Percentiles rank a stretch among this genome's conserved stretches.
phyloP scores from a whole-genome alignment of 1,140 invertebrate species.

The Paramacrobiotus metropolitanus region DNA sequence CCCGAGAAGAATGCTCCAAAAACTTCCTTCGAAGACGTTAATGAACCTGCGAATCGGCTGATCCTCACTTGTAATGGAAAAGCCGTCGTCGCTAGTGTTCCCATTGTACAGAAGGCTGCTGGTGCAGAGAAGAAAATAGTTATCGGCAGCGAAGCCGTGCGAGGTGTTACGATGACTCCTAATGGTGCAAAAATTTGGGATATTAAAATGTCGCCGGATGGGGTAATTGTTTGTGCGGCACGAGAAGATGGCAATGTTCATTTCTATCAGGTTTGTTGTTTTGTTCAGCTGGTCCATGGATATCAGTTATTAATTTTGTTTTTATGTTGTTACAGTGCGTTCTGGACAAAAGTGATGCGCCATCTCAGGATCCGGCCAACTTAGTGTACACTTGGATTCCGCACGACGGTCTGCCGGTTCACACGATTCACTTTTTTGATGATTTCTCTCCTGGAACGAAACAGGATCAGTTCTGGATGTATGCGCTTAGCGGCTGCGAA shows the following conservation, averaged over 20 bases:
- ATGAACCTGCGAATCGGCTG: not conserved
- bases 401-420: not conserved
- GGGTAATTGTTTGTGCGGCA: not conserved
- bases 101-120: not conserved
- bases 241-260: not conserved
- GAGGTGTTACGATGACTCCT: not conserved
- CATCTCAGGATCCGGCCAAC: not conserved
- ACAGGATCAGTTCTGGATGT: conserved; percentile 59
- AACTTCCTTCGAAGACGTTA: not conserved
- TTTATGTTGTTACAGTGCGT: not conserved
- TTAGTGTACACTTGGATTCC: not conserved
- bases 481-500: conserved; percentile 63
- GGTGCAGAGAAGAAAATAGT: not conserved
- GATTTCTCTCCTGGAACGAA: not conserved
- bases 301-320: not conserved
- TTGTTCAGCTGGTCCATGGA: not conserved
- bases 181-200: not conserved
- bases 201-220: not conserved
- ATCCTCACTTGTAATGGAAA: not conserved
- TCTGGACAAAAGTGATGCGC: not conserved
- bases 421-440: not conserved
- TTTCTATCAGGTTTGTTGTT: conserved; percentile 1
- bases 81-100: not conserved
- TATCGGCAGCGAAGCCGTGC: not conserved
- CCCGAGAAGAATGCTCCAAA: not conserved